phyloP scores from a whole-genome alignment of 2,888 invertebrate species.

The Aromia moschata region DNA sequence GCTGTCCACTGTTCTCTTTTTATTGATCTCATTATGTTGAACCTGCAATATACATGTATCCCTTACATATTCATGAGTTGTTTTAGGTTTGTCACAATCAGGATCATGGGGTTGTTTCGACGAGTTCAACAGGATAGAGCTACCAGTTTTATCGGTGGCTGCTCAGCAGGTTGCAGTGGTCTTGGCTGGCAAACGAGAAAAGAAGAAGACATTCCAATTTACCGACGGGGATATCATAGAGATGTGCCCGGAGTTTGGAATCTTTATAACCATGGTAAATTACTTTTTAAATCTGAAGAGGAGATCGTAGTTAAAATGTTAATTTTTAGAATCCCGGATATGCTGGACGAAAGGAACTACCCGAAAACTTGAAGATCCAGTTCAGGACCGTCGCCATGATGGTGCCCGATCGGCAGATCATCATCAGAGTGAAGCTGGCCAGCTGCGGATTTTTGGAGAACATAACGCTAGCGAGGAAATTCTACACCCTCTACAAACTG shows the following conservation, averaged over 20 bases:
- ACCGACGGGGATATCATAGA: conserved; percentile 94
- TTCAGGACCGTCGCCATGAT: conserved; percentile 99
- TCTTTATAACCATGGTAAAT: conserved; percentile 94
- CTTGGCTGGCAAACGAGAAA: conserved; percentile 91
- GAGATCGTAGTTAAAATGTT: too few relatives aligned
- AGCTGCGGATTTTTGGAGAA: conserved; percentile 97
- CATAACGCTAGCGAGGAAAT: conserved; percentile 92
- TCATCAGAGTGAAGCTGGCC: conserved; percentile 94
- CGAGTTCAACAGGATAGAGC: conserved; percentile 94
- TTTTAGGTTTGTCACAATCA: conserved; percentile 84
- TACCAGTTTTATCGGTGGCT: conserved; percentile 93
- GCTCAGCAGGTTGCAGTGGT: conserved; percentile 97
- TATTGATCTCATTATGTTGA: neutral
- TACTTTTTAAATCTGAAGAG: too few relatives aligned
- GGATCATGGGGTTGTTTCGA: conserved; percentile 99
- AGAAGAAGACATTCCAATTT: conserved; percentile 89
- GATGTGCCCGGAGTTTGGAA: conserved; percentile 95
- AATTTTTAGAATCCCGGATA: conserved; percentile 99
- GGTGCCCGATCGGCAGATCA: conserved; percentile 97
- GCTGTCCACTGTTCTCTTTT: too few relatives aligned
- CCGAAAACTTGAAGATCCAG: conserved; percentile 97
- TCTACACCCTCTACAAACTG: conserved; percentile 94
- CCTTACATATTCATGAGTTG: neutral
- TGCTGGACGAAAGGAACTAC: conserved; percentile 94
- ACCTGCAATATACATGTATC: neutral